phyloP scores from a whole-genome alignment of 2,113 vertebrate species.

The Campylorhamphus procurvoides region DNA sequence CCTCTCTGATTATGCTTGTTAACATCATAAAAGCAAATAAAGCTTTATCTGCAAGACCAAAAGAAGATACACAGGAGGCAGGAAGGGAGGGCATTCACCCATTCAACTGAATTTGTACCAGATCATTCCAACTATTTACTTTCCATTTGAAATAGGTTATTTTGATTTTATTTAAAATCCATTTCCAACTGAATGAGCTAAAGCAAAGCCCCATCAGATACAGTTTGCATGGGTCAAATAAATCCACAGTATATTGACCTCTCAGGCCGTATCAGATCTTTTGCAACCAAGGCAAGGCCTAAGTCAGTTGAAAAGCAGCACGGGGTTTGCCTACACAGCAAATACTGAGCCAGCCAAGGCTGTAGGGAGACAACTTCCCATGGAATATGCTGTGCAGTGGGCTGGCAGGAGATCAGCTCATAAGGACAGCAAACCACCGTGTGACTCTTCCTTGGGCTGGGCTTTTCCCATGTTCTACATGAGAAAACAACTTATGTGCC shows the following conservation, averaged over 20 bases:
- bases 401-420: background rate
- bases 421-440: background rate
- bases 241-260: background rate
- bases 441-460: background rate
- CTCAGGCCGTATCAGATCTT: background rate
- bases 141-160: background rate
- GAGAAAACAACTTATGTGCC: rapidly evolving
- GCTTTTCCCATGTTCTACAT: rapidly evolving
- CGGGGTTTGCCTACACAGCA: background rate
- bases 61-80: background rate
- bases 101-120: background rate
- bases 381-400: rapidly evolving
- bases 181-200: background rate
- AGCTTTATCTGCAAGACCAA: background rate
- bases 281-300: background rate
- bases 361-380: background rate
- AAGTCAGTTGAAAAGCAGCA: background rate
- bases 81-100: background rate
- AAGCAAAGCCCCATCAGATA: background rate
- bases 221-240: background rate
- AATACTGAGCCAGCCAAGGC: background rate
- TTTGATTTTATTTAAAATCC: background rate
- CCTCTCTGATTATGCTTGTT: background rate
- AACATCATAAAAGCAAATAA: background rate
- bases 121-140: background rate